These are phyloP conservation scores for Danaus plexippus DNA, from an alignment of 1,140 invertebrate genomes.

Conservation along the genomic window DNA sequence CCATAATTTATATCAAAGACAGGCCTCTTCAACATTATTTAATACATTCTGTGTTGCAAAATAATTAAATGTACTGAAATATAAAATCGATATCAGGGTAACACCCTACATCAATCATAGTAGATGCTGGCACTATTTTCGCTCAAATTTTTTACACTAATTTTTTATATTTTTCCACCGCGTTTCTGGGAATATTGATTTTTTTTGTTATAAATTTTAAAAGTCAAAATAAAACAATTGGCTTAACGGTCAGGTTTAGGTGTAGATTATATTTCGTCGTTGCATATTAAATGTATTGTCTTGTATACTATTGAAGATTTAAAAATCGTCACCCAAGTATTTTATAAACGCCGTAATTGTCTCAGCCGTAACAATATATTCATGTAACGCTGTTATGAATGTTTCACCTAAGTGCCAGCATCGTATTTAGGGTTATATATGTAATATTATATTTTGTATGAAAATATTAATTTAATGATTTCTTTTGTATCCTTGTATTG, in stretches of 20 bases:
- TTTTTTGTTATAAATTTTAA: no score
- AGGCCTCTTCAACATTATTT: constrained; percentile 1
- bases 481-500: constrained; percentile 21
- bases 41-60: constrained; percentile 14
- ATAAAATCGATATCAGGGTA: constrained; percentile 64
- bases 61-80: constrained; percentile 18
- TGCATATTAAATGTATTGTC: no score
- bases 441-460: constrained; percentile 45
- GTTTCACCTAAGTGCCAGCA: constrained; percentile 12
- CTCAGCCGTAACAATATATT: no score
- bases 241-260: no score
- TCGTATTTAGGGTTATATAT: constrained; percentile 35
- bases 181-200: no score
- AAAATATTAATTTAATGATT: constrained; percentile 13
- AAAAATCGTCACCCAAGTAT: no score
- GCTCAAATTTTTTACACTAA: constrained; percentile 7
- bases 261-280: no score
- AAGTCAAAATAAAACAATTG: no score
- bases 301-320: no score
- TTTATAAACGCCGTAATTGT: no score
- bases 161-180: no score
- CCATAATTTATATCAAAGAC: not conserved
- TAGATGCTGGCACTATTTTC: constrained; percentile 23
- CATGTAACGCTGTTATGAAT: no score
- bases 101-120: constrained; percentile 36